These are phyloP conservation scores for Melanaphis sacchari DNA, from an alignment of 1,140 invertebrate genomes.

Conservation along the genomic window DNA sequence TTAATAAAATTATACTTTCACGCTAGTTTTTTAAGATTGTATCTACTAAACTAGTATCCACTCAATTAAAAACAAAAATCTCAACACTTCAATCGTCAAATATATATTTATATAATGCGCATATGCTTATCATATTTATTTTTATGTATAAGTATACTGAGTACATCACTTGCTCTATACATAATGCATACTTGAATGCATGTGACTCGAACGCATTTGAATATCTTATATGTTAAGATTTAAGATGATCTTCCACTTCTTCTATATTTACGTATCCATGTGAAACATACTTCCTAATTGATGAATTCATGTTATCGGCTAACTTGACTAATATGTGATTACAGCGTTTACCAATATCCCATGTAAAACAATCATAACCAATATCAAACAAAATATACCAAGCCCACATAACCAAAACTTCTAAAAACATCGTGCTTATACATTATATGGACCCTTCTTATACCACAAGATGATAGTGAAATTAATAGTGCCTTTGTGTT, in stretches of 20 bases:
- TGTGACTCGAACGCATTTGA: background rate
- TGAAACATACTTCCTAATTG: background rate
- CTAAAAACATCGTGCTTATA: background rate
- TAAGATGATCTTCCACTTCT: background rate
- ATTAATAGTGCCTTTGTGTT: background rate
- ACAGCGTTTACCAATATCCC: background rate
- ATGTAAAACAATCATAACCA: background rate
- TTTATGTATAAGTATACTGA: no score
- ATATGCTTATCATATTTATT: no score
- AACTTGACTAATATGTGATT: background rate
- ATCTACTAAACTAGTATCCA: no score
- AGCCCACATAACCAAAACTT: background rate
- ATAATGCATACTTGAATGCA: no score
- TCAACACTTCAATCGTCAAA: background rate
- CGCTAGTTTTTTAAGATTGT: background rate
- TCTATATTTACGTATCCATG: background rate
- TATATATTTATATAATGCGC: no score
- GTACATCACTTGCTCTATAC: no score
- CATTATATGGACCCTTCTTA: background rate
- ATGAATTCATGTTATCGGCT: background rate
- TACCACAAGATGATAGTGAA: background rate
- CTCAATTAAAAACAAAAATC: background rate
- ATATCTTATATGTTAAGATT: no score
- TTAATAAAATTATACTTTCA: no score
- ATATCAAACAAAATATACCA: background rate